Conservation (phyloP, 2,888 invertebrate species). For the Dorcus hopei region DNA sequence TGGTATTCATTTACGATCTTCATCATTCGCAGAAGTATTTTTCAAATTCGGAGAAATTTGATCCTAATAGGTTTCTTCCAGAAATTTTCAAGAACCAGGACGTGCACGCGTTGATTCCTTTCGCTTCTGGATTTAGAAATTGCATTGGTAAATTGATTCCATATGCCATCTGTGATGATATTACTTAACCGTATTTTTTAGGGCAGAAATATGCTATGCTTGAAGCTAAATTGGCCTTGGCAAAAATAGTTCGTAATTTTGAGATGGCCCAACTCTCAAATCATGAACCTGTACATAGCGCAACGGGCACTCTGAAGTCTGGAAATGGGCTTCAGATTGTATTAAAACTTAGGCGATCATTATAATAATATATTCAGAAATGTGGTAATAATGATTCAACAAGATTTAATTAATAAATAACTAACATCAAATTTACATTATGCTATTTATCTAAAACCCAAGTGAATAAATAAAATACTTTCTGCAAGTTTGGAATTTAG, state of each 20-base stretch:
- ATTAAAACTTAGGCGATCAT: not conserved
- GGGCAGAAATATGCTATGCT: not conserved
- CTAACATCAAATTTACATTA: too few species aligned
- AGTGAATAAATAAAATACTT: too few species aligned
- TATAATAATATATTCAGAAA: too few species aligned
- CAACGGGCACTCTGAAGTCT: constrained; percentile 9
- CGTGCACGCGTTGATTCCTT: not conserved
- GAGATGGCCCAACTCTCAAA: not conserved
- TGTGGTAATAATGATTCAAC: too few species aligned
- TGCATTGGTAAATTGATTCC: not conserved
- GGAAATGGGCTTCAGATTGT: constrained; percentile 12
- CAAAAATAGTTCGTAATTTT: not conserved
- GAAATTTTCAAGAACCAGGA: constrained; percentile 6
- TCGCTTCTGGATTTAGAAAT: not conserved
- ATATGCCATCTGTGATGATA: not conserved
- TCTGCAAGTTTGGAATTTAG: too few species aligned
- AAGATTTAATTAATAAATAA: too few species aligned
- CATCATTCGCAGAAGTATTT: constrained; percentile 13
- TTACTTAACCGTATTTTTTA: not conserved
- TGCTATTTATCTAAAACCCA: too few species aligned
- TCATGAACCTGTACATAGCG: constrained; percentile 4
- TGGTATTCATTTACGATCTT: constrained; percentile 13
- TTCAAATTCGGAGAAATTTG: constrained; percentile 20
- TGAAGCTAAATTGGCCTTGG: not conserved
- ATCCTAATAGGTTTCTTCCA: constrained; percentile 19